Base-by-base conservation (phyloP, 2,113 vertebrate species). In the Nothobranchius kuhntae region DNA sequence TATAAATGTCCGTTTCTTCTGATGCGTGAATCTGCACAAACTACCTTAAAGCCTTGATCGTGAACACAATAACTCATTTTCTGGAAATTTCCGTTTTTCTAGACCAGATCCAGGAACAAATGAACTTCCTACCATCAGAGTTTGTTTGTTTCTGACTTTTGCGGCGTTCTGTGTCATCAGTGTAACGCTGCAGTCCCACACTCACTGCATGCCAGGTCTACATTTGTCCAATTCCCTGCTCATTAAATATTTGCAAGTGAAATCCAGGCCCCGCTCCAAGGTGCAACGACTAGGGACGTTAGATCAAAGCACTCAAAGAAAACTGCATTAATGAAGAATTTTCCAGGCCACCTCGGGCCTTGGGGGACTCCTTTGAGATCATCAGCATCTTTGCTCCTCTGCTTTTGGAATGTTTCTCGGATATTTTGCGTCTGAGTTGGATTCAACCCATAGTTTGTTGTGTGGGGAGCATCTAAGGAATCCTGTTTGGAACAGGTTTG, bases 261-360 rank as follows among this genome's bases (percentile, higher is more conserved):
- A 58, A 65, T 61, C 52, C 1, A 9, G 63, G 62, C 71, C 21
- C 1, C 0, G 3, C 21, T 61, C 63, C 69, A 71, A 61, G 53
- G 77, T 77, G 77, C 73, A 59, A 70, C 45, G 67, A 52, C 68
- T 10, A 3, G 58, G 74, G 68, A 78, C 62, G 13, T 56, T 0
- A 61, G 58, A 79, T 81, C 68, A 65, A 82, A 85, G 72, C 53
- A 11, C 68, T 63, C 53, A 0, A 5, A 75, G 55, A 73, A 81
- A 81, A 71, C 68, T 64, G 82, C 80, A 65, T 77, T 52, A 38
- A 71, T 77, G 56, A 13, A n/a, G 62, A 57, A n/a, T 3, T 79
- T 73, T 55, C 40, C 17, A 63, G 70, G 83, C 73, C 53, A 40
- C 52, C 59, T 60, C 30, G 4, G 52, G 52, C 70, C 74, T 45